Percentiles rank a stretch among this genome's conserved stretches.
phyloP scores from a whole-genome alignment of 2,888 invertebrate genomes.

The Melanotus villosus region DNA sequence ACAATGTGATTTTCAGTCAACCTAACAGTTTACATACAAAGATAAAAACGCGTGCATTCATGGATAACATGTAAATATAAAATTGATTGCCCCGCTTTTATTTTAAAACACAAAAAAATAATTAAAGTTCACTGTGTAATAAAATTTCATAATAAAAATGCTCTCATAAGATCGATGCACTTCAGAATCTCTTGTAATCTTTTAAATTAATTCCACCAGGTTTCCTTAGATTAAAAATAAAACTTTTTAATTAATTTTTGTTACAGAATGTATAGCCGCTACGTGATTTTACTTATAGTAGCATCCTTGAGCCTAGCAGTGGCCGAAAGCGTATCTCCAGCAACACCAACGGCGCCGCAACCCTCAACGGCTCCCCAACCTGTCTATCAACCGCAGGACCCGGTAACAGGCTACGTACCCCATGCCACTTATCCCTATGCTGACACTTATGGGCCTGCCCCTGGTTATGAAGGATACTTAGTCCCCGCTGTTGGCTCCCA shows the following conservation, averaged over 20 bases:
- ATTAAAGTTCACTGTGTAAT: too few relatives aligned
- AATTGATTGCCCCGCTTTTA: too few relatives aligned
- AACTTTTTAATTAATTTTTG: background rate
- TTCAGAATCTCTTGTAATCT: background rate
- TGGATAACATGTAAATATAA: too few relatives aligned
- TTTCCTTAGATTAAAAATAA: background rate
- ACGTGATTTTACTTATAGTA: background rate
- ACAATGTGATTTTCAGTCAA: too few relatives aligned
- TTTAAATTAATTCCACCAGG: background rate
- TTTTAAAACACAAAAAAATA: too few relatives aligned
- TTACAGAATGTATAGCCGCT: conserved; percentile 20
- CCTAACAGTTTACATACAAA: too few relatives aligned
- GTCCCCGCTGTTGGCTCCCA: conserved; percentile 55
- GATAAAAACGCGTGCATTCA: too few relatives aligned
- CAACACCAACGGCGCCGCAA: conserved; percentile 19
- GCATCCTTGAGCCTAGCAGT: conserved; percentile 6
- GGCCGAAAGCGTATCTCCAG: conserved; percentile 12
- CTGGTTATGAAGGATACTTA: conserved; percentile 67
- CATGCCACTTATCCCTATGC: conserved; percentile 57
- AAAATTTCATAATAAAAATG: too few relatives aligned
- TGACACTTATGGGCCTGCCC: conserved; percentile 53
- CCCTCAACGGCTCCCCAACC: conserved; percentile 42
- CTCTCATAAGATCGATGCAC: too few relatives aligned
- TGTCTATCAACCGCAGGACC: conserved; percentile 50
- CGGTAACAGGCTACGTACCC: conserved; percentile 51